Evolutionary conservation across 2,888 invertebrate genomes (phyloP), one percentile per base, ranked within the genome.

Genomic region (Stenodema calcarata): DNA sequence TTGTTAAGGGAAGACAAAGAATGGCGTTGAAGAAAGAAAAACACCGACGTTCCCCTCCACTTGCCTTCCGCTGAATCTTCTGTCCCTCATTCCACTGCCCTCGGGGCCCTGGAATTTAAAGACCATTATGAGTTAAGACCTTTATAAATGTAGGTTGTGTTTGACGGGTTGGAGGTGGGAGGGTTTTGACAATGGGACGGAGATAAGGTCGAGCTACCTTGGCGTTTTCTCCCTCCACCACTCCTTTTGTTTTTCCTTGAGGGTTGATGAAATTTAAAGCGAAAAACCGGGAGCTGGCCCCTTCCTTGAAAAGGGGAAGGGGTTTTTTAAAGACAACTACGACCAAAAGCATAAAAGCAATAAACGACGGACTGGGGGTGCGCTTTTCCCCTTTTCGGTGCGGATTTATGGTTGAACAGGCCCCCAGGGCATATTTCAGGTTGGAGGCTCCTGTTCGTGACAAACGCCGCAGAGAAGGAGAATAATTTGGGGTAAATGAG

Each of bases 361-460:
- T 89, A 89, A 89, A 89, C 89, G 89, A 88, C 88, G 88, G 88
- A 87, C 87, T 87, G 87, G 87, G 88, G 88, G 86, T 70, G 54
- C 23, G 82, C 54, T 16, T 27, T 50, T 87, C 88, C 88, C 81
- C 87, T 82, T 87, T 89, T 73, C 35, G 73, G 35, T n/a, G 81
- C 86, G 88, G 88, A 89, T 89, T 89, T 89, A 89, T 89, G 89
- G 89, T 88, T 88, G 86, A 86, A 86, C 88, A 70, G 75, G 87
- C 88, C 89, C 83, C 87, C 88, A 84, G 88, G 87, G 87, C 89
- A 89, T 89, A 89, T 89, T 89, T 89, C 89, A 89, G 89, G 86
- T 84, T 70, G 87, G 85, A 27, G 47, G 79, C 27, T 42, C 30
- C 87, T 83, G 88, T 86, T 76, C 50, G 87, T 88, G 89, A 89